A percentile compares a stretch with the other conserved stretches of the same genome.
These are phyloP conservation scores for Epizoanthus illoricatus DNA, from an alignment of 92 coral and sea anemone genomes.

Conservation along the genomic window DNA sequence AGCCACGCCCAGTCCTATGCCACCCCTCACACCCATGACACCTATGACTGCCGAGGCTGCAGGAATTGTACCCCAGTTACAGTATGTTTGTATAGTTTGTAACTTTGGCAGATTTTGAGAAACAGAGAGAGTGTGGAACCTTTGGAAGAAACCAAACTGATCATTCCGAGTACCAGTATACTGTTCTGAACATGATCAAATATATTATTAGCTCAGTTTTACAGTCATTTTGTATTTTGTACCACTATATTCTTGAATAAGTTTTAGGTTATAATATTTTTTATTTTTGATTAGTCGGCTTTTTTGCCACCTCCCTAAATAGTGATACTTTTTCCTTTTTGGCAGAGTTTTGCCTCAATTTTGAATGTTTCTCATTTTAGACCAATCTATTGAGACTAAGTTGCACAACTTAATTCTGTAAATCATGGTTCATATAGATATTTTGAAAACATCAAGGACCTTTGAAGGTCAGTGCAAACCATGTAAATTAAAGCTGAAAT, in stretches of 20 bases:
- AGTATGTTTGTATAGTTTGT: conserved; percentile 62
- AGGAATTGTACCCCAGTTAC: conserved; percentile 95
- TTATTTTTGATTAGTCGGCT: too few relatives aligned
- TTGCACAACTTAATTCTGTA: too few relatives aligned
- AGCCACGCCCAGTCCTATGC: conserved; percentile 94
- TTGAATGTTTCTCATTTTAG: background rate
- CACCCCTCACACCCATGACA: conserved; percentile 96
- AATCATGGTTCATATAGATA: too few relatives aligned
- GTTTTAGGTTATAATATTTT: too few relatives aligned
- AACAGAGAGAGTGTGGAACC: background rate
- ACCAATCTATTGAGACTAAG: too few relatives aligned
- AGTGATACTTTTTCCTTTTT: background rate
- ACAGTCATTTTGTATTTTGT: too few relatives aligned
- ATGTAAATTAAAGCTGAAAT: too few relatives aligned
- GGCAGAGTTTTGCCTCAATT: background rate
- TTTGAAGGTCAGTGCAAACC: too few relatives aligned
- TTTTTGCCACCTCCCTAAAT: background rate
- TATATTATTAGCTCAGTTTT: too few relatives aligned
- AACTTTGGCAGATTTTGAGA: background rate
- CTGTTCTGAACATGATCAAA: background rate
- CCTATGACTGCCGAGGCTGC: conserved; percentile 88
- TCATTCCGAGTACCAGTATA: background rate
- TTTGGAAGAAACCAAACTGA: background rate
- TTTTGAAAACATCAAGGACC: too few relatives aligned
- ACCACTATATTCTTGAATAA: too few relatives aligned